Evolutionary conservation across 30 jellyfish, hydroid and myxozoan species (phyloP), one percentile per base, ranked within the genome.

Genomic region (Turritopsis dohrnii): DNA sequence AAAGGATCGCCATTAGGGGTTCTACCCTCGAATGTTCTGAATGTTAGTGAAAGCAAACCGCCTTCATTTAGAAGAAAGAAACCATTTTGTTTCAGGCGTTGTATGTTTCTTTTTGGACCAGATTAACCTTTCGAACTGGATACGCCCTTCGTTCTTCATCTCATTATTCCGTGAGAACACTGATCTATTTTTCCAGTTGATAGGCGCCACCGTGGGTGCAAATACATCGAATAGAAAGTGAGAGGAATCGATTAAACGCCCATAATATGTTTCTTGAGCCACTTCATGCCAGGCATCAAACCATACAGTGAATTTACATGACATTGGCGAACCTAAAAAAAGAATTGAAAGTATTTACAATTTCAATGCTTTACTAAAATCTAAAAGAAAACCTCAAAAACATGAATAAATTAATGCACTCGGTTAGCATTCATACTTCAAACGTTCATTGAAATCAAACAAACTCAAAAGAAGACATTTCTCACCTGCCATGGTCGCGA

Each of bases 401-500:
- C n/a, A n/a, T n/a, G n/a, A n/a, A n/a, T n/a, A n/a, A n/a, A n/a
- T n/a, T n/a, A n/a, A n/a, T n/a, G n/a, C n/a, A n/a, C n/a, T n/a
- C n/a, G n/a, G n/a, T n/a, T n/a, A 41, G 5, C 13, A 41, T n/a
- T 1, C 16, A n/a, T 19, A 16, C 16, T 69, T 1, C 19, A n/a
- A 69, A 7, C 30, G 16, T 0, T n/a, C 30, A 23, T 69, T 69
- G 77, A n/a, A n/a, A 23, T 0, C 29, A 13, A 30, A 23, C 81
- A 29, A 79, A 8, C 52, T 18, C 28, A 21, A 28, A 28, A 1
- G 27, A 4, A 4, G 28, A 0, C 17, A 21, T 41, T 72, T 18
- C 96, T 81, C 28, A 93, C 98, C 71, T 93, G 98, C 98, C 98
- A 93, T 26, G 90, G 95, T 65, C 98, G 41, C 16, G 84, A 76